Conservation (phyloP, 2,113 vertebrate genomes). For the Passer montanus region DNA sequence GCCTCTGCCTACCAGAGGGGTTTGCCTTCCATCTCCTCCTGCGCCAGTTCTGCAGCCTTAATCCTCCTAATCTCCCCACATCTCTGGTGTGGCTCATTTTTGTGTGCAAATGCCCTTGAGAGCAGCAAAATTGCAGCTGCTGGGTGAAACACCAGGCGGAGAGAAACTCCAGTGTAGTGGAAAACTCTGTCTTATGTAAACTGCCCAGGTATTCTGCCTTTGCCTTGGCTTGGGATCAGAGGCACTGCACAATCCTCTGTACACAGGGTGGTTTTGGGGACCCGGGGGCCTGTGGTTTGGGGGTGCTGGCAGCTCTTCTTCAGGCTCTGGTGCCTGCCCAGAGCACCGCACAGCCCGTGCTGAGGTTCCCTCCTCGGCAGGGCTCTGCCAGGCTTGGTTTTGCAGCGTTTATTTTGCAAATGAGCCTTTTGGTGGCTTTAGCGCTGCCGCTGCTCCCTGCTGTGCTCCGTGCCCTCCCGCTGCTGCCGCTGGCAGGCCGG, state of each 20-base stretch:
- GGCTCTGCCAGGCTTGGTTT: neutral
- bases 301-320: neutral
- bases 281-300: neutral
- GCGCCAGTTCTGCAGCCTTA: neutral
- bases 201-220: neutral
- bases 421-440: neutral
- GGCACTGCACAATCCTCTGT: neutral
- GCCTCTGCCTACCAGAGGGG: neutral
- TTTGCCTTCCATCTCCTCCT: neutral
- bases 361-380: neutral
- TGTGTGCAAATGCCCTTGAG: slow-evolving; percentile 36
- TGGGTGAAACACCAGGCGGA: neutral
- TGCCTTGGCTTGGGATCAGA: neutral
- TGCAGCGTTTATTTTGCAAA: neutral
- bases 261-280: neutral
- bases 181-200: slow-evolving; percentile 33
- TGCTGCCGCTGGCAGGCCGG: neutral
- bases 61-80: slow-evolving; percentile 29
- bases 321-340: neutral
- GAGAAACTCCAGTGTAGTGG: neutral
- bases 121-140: slow-evolving; percentile 15
- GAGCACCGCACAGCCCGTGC: fast-evolving
- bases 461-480: neutral
- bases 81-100: slow-evolving; percentile 43
- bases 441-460: fast-evolving